Percentiles rank a stretch among this genome's conserved stretches.
Conservation (phyloP, 2,113 vertebrate species). For the Myrmecobius fasciatus region DNA sequence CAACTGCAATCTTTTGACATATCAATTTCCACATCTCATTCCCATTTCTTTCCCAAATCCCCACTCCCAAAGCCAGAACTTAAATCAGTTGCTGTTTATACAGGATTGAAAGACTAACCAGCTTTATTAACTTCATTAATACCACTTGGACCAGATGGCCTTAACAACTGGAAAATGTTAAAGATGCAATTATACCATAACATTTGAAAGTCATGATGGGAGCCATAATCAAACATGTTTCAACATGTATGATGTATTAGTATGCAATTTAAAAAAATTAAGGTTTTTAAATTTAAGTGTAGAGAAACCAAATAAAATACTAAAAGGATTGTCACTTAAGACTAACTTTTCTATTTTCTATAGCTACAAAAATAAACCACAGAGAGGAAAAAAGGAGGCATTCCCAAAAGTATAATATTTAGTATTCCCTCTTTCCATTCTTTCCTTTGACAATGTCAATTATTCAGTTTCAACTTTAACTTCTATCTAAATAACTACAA, state of each 20-base stretch:
- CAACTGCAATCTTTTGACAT: neutral
- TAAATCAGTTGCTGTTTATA: neutral
- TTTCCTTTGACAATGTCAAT: neutral
- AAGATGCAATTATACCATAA: slow-evolving; percentile 4
- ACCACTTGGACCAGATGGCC: neutral
- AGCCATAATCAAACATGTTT: neutral
- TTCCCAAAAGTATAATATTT: neutral
- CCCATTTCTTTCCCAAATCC: neutral
- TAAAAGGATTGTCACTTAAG: neutral
- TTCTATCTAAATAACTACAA: neutral
- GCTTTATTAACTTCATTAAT: slow-evolving; percentile 6
- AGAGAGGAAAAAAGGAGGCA: neutral
- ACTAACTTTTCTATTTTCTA: neutral
- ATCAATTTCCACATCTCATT: slow-evolving; percentile 3
- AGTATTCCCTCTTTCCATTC: neutral
- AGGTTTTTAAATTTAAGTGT: slow-evolving; percentile 13
- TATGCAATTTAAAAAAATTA: slow-evolving; percentile 8
- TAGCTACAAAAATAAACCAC: neutral
- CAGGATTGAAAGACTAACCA: neutral
- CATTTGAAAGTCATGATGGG: neutral
- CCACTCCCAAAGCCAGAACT: neutral
- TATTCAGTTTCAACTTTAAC: neutral
- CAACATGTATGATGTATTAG: neutral
- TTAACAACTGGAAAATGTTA: slow-evolving; percentile 20
- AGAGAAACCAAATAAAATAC: neutral